These are phyloP conservation scores for Percina caprodes DNA, from an alignment of 2,113 vertebrate genomes.

Conservation along the genomic window DNA sequence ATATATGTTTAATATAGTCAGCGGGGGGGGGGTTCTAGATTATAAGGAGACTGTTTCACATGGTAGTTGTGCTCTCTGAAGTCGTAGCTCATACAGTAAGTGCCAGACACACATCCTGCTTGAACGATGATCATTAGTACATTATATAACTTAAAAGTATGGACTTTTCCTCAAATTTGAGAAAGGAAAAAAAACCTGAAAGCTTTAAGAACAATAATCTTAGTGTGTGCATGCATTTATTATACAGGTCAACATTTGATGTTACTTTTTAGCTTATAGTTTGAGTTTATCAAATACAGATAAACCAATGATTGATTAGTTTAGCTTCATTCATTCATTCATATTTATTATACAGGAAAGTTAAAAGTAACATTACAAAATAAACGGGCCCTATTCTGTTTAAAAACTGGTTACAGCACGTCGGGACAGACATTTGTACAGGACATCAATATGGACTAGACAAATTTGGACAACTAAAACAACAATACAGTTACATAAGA, in stretches of 20 bases:
- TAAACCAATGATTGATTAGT: neutral
- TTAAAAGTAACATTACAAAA: too few species aligned
- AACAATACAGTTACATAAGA: too few species aligned
- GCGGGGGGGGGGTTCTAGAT: conserved; percentile 25
- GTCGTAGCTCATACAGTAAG: neutral
- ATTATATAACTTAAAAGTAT: neutral
- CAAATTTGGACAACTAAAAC: too few species aligned
- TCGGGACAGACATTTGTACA: too few species aligned
- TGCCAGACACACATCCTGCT: neutral
- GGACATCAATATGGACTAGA: too few species aligned
- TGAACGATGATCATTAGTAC: neutral
- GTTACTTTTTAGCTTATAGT: neutral
- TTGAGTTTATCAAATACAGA: neutral
- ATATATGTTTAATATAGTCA: conserved; percentile 33
- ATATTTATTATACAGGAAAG: too few species aligned
- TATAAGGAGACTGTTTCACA: conserved; percentile 15
- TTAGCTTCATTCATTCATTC: too few species aligned
- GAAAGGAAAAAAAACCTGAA: neutral
- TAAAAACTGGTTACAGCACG: too few species aligned
- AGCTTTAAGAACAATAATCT: neutral
- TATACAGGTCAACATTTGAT: neutral
- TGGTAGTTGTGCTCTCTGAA: conserved; percentile 7
- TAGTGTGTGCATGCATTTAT: too few species aligned
- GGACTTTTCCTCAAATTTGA: neutral
- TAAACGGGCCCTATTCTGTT: too few species aligned